phyloP scores from a whole-genome alignment of 2,888 invertebrate genomes.

The Alloscopus bannaensis region DNA sequence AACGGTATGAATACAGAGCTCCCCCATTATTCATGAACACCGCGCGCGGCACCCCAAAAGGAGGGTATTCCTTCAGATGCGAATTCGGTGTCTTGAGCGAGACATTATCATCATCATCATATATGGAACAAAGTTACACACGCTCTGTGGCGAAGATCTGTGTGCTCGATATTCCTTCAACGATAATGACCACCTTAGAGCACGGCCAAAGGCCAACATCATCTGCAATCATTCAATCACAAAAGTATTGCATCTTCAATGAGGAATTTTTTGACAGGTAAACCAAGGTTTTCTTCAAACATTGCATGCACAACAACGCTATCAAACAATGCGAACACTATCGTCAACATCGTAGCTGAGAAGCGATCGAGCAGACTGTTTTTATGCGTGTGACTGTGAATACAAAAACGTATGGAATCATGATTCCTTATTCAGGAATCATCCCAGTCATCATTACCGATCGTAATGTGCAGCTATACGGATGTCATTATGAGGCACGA shows the following conservation, averaged over 20 bases:
- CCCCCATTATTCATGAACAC: not conserved
- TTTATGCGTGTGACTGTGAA: constrained; percentile 7
- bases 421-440: constrained; percentile 24
- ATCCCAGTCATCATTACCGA: constrained; percentile 34
- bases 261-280: constrained; percentile 28
- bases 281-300: constrained; percentile 6
- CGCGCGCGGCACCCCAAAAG: not conserved
- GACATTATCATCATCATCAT: constrained; percentile 18
- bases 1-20: not conserved
- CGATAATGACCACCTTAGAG: constrained; percentile 60
- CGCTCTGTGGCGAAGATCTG: constrained; percentile 34
- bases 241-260: constrained; percentile 10
- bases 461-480: constrained; percentile 46
- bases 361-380: constrained; percentile 25
- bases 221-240: constrained; percentile 60
- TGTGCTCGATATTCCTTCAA: constrained; percentile 23
- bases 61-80: not conserved
- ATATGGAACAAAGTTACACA: constrained; percentile 55
- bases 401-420: constrained; percentile 17
- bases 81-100: constrained; percentile 4
- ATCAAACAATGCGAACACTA: constrained; percentile 6
- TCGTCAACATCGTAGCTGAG: constrained; percentile 26
- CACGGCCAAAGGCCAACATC: constrained; percentile 60
- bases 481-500: constrained; percentile 65
- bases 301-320: not conserved